Conservation (phyloP, 2,113 vertebrate genomes). For the Lophura nycthemera region DNA sequence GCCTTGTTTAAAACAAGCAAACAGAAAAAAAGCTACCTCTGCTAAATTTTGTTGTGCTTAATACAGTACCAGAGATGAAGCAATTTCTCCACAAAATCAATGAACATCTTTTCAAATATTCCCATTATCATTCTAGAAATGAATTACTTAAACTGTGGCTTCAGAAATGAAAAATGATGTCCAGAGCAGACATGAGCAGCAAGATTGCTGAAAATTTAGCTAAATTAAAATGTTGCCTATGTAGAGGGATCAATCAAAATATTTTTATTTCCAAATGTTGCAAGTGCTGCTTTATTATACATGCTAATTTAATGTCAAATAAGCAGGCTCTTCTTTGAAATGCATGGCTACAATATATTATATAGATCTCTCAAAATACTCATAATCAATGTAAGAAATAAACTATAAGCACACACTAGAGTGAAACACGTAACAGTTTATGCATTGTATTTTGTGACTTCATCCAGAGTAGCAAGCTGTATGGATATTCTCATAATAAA, state of each 20-base stretch:
- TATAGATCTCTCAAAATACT: neutral
- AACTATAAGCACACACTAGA: neutral
- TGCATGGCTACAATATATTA: accelerated
- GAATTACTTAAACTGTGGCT: neutral
- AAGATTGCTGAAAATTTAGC: neutral
- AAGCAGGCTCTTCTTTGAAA: neutral
- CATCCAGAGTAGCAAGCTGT: neutral
- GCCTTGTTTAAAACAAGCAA: neutral
- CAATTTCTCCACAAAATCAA: neutral
- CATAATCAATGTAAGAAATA: neutral
- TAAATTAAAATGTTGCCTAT: neutral
- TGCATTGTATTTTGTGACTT: neutral
- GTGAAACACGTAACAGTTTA: neutral
- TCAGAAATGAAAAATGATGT: neutral
- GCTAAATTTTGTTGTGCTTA: neutral
- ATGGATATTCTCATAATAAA: neutral
- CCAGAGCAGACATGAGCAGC: neutral
- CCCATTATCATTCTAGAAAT: neutral
- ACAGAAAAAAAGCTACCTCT: neutral
- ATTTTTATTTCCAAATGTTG: neutral
- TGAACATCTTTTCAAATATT: neutral
- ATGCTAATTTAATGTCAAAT: neutral
- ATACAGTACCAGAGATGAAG: neutral
- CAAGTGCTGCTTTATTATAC: neutral
- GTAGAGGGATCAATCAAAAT: neutral